Evolutionary conservation across 2,113 vertebrate species (phyloP).

Genomic region (Peromyscus polionotus): DNA sequence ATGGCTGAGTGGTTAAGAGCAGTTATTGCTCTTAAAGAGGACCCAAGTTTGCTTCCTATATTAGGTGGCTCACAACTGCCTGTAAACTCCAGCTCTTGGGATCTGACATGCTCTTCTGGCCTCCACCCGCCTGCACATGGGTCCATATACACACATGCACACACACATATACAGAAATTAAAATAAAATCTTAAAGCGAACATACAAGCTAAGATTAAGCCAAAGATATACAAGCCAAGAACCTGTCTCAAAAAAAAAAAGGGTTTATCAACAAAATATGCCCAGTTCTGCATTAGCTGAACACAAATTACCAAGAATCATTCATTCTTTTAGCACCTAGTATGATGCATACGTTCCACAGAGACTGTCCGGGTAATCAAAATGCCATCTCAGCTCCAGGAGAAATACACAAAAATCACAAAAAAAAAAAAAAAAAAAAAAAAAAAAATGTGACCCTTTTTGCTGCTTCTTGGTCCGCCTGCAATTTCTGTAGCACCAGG

Average conservation of each 20-base stretch:
- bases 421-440: not conserved
- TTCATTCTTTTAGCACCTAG: not conserved
- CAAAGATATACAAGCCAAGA: not conserved
- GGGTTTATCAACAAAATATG: not conserved
- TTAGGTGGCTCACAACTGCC: not conserved
- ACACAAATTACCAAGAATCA: not conserved
- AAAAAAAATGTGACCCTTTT: not conserved
- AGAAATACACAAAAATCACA: not conserved
- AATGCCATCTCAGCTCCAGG: not conserved
- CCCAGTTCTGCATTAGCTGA: not conserved
- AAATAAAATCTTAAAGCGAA: not conserved
- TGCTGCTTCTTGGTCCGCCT: not conserved
- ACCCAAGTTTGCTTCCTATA: not conserved
- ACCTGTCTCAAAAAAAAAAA: not conserved
- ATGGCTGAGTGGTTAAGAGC: not conserved
- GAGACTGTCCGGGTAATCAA: not conserved
- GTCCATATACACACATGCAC: too few relatives aligned
- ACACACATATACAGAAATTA: not conserved
- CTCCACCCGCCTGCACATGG: not conserved
- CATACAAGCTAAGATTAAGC: not conserved
- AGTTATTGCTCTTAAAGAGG: not conserved
- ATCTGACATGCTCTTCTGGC: not conserved
- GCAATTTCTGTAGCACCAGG: conserved; percentile 24
- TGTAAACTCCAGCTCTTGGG: not conserved
- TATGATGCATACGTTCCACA: not conserved